Evolutionary conservation across 2,888 invertebrate species (phyloP).

Genomic region (Lymantria dispar): DNA sequence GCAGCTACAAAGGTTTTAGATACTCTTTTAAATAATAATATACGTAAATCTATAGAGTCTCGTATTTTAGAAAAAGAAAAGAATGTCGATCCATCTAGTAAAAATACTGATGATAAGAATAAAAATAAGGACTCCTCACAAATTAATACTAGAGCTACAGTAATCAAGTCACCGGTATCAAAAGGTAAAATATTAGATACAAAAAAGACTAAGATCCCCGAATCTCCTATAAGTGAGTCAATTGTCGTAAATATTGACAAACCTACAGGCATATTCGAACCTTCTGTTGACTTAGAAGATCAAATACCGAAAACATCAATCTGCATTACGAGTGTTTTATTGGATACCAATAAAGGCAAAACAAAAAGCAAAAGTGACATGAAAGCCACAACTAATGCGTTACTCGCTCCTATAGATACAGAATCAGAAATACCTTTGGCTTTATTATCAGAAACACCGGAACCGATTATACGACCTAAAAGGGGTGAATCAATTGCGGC

Average conservation of each 20-base stretch:
- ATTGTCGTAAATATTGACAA: constrained; percentile 72
- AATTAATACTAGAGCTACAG: constrained; percentile 78
- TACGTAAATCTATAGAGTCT: constrained; percentile 76
- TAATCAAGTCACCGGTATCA: constrained; percentile 81
- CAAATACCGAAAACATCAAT: constrained; percentile 84
- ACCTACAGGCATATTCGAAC: constrained; percentile 87
- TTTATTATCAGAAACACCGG: constrained; percentile 66
- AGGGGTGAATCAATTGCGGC: constrained; percentile 74
- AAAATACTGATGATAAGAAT: constrained; percentile 55
- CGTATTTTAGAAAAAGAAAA: constrained; percentile 75
- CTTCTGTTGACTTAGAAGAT: constrained; percentile 86
- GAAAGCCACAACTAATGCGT: constrained; percentile 45
- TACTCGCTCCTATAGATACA: constrained; percentile 60
- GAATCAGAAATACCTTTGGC: constrained; percentile 71
- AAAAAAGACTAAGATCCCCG: constrained; percentile 65
- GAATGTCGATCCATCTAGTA: constrained; percentile 45
- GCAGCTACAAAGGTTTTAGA: constrained; percentile 79
- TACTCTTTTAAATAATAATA: constrained; percentile 74
- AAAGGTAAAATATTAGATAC: constrained; percentile 73
- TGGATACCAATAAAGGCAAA: constrained; percentile 69
- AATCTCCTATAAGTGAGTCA: constrained; percentile 45
- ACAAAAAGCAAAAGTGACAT: constrained; percentile 51
- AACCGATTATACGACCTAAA: constrained; percentile 66
- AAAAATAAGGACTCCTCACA: constrained; percentile 63
- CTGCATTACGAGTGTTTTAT: constrained; percentile 59